phyloP scores from a whole-genome alignment of 2,113 vertebrate species.

The Sceloporus undulatus region DNA sequence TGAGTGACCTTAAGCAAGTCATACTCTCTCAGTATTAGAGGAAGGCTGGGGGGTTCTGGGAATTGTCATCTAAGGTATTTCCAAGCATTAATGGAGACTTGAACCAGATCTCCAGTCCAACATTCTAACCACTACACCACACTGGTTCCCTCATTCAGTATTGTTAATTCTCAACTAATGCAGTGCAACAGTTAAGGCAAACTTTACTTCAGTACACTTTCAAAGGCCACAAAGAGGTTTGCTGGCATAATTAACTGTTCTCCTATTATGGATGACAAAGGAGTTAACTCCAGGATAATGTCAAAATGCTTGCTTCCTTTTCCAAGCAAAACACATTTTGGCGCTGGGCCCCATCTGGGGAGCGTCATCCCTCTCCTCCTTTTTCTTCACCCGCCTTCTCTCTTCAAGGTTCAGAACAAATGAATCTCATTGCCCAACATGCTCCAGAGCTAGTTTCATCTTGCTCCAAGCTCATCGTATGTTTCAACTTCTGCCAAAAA shows the following conservation, averaged over 20 bases:
- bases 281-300: conserved; percentile 59
- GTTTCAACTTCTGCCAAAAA: conserved; percentile 82
- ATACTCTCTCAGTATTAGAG: no score
- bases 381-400: conserved; percentile 25
- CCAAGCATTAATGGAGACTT: neutral
- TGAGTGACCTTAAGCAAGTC: no score
- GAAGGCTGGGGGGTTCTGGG: no score
- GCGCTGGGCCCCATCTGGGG: conserved; percentile 58
- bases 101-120: neutral
- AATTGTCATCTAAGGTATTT: neutral
- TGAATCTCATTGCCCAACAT: conserved; percentile 74
- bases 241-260: neutral
- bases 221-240: neutral
- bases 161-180: neutral
- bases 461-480: conserved; percentile 75
- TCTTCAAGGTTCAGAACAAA: conserved; percentile 75
- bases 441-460: conserved; percentile 79
- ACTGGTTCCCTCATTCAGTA: neutral
- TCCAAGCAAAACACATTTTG: conserved; percentile 57
- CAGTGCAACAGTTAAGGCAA: neutral
- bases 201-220: neutral
- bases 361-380: conserved; percentile 53
- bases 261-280: neutral
- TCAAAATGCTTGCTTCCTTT: conserved; percentile 43
- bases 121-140: neutral